Conservation (phyloP, 2,113 vertebrate genomes). For the Chaenocephalus aceratus region DNA sequence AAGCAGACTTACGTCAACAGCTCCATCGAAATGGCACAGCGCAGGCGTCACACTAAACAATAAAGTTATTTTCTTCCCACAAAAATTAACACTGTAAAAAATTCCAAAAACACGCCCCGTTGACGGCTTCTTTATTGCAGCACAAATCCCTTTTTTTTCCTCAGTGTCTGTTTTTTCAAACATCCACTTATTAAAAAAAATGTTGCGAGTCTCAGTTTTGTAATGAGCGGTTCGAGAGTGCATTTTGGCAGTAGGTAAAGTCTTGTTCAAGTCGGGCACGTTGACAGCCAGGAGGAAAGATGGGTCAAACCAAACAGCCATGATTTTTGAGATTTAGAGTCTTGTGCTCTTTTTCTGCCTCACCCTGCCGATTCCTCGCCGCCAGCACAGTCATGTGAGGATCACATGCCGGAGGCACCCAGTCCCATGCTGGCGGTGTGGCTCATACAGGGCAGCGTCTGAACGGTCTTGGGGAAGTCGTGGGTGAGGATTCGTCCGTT, state of each 20-base stretch:
- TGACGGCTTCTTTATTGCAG: slow-evolving; percentile 84
- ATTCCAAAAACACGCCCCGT: slow-evolving; percentile 62
- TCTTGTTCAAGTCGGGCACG: slow-evolving; percentile 65
- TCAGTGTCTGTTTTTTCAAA: slow-evolving; percentile 56
- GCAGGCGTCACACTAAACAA: slow-evolving; percentile 76
- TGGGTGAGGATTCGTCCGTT: slow-evolving; percentile 97
- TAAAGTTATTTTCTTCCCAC: slow-evolving; percentile 58
- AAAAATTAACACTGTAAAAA: slow-evolving; percentile 73
- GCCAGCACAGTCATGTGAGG: slow-evolving; percentile 76
- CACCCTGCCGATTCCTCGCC: slow-evolving; percentile 75
- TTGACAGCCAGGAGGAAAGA: slow-evolving; percentile 61
- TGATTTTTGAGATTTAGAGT: slow-evolving; percentile 68
- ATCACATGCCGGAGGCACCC: slow-evolving; percentile 97
- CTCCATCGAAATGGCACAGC: slow-evolving; percentile 78
- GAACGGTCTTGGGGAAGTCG: slow-evolving; percentile 98
- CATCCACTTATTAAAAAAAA: slow-evolving; percentile 65
- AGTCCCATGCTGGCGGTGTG: slow-evolving; percentile 97
- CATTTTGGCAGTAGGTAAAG: slow-evolving; percentile 90
- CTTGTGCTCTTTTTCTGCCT: slow-evolving; percentile 68
- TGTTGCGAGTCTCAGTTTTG: slow-evolving; percentile 60
- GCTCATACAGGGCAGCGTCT: slow-evolving; percentile 98
- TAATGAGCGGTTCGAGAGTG: slow-evolving; percentile 70
- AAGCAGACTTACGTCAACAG: slow-evolving; percentile 81
- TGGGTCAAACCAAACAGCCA: slow-evolving; percentile 69
- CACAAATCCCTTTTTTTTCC: slow-evolving; percentile 47